phyloP scores from a whole-genome alignment of 2,113 vertebrate genomes.

The Cheirogaleus medius region DNA sequence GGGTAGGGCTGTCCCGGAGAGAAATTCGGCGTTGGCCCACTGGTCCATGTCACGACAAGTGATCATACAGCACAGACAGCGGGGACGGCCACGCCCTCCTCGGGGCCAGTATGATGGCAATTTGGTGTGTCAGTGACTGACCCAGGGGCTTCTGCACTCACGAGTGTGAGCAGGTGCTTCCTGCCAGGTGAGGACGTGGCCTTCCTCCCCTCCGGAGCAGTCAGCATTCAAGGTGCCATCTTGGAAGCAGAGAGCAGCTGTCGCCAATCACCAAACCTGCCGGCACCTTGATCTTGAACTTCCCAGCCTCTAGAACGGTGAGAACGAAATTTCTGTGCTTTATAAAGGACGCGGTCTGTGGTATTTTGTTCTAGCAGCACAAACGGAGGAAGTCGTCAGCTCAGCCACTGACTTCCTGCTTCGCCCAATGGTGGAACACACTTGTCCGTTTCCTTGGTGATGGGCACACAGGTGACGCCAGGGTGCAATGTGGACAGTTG shows the following conservation, averaged over 20 bases:
- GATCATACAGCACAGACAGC: neutral
- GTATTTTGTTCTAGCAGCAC: neutral
- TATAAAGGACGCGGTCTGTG: neutral
- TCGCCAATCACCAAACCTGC: neutral
- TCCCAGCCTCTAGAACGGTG: neutral
- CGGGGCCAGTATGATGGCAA: neutral
- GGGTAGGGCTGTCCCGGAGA: neutral
- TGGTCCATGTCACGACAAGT: neutral
- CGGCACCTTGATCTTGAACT: neutral
- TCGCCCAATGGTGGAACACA: rapidly evolving
- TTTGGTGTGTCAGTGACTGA: too few species aligned
- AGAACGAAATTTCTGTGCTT: neutral
- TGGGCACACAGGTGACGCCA: neutral
- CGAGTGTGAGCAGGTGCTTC: neutral
- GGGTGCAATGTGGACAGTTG: neutral
- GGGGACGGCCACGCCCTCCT: neutral
- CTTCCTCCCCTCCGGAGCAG: neutral
- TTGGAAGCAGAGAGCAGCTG: neutral
- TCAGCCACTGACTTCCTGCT: neutral
- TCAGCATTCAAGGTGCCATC: neutral
- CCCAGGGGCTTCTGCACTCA: neutral
- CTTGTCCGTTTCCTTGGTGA: neutral
- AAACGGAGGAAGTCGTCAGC: neutral
- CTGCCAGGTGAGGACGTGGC: neutral
- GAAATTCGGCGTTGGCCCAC: neutral